Conservation (phyloP, 2,113 vertebrate genomes). For the Phrynocephalus versicolor region DNA sequence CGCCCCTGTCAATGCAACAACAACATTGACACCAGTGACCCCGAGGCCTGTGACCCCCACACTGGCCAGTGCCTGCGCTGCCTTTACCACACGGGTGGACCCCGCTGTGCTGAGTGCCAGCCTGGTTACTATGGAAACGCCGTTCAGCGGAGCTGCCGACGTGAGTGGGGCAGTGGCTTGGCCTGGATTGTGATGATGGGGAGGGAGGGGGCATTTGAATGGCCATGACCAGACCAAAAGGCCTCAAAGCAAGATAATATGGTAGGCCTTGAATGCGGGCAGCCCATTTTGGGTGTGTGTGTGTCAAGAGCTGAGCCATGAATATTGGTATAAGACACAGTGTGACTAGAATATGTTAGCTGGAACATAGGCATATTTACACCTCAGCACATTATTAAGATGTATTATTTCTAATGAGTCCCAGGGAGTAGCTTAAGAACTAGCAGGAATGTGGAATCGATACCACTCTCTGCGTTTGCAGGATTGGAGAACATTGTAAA, state of each 20-base stretch:
- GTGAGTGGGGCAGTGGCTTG: conserved; percentile 64
- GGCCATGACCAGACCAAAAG: fast-evolving
- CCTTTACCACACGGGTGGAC: conserved; percentile 80
- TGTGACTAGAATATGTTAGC: too few species aligned
- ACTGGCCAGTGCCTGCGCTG: conserved; percentile 83
- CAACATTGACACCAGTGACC: conserved; percentile 82
- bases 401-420: neutral
- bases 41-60: conserved; percentile 78
- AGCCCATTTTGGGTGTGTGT: neutral
- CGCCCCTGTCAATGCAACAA: conserved; percentile 83
- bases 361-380: neutral
- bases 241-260: fast-evolving
- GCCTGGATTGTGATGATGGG: neutral
- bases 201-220: neutral
- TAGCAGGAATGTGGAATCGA: neutral
- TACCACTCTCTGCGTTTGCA: neutral
- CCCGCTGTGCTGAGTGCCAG: conserved; percentile 76
- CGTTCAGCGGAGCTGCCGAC: conserved; percentile 79
- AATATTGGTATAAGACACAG: too few species aligned
- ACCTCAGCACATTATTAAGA: neutral
- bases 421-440: neutral
- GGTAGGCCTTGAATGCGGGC: neutral
- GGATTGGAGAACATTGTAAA: neutral
- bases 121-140: conserved; percentile 83
- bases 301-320: neutral